Evolutionary conservation across 2,113 vertebrate species (phyloP), one percentile per base, ranked within the genome.

Genomic region (Shinisaurus crocodilurus): DNA sequence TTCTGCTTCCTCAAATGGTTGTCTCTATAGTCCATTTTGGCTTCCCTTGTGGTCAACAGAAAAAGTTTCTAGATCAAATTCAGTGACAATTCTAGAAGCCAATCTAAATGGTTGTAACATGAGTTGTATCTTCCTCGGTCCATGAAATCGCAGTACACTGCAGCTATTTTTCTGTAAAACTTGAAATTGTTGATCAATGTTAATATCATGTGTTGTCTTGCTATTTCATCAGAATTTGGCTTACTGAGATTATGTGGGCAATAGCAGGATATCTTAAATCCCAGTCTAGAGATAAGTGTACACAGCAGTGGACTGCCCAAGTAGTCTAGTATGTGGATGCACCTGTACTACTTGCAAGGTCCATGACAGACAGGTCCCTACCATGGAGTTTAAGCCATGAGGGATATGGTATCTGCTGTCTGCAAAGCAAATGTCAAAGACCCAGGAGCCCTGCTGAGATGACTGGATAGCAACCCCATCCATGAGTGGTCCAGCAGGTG

Each of bases 1-100:
- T 79, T 95, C 91, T 32, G 82, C 60, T 90, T 88, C 85, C 85
- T 94, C 79, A 85, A 80, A 82, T 32, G 81, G 37, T 82, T 92
- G 45, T 13, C 63, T 86, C 72, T 86, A 23, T 43, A 94, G 67
- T 69, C 77, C 6, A 81, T 45, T 90, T 88, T 89, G 4, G 40
- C 94, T 74, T 91, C 69, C 45, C 40, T 92, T n/a, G 27, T 0
- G 29, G 90, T 95, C 69, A 86, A 40, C 89, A 80, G 10, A 15
- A 90, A 93, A 25, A n/a, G 1, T 54, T 82, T 93, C 85, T 85
- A 81, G 40, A 82, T 1, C 32, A 76, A 54, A 92, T 32, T 85
- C 84, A 88, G 37, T 23, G 40, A 0, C 92, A 34, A 88, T 43
- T 88, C 81, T 67, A 79, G 72, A 92, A 6, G 5, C 40, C 13